phyloP scores from a whole-genome alignment of 2,113 vertebrate species.

The Centropus bengalensis region DNA sequence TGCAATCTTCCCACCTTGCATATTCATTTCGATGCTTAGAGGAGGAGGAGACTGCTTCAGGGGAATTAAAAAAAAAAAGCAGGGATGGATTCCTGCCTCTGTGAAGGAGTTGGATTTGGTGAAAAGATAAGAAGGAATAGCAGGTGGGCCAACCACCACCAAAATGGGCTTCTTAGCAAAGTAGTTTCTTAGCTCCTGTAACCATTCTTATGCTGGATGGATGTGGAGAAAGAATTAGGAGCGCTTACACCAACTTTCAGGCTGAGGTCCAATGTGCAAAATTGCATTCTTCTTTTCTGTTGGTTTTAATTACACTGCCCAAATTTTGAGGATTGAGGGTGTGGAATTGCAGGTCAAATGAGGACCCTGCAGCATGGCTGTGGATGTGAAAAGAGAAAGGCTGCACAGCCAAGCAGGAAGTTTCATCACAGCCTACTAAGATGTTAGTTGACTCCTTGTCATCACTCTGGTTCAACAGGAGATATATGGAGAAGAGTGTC shows the following conservation, averaged over 20 bases:
- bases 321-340: neutral
- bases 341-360: neutral
- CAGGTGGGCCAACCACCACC: neutral
- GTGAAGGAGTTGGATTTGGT: neutral
- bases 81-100: neutral
- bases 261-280: neutral
- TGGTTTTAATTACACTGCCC: neutral
- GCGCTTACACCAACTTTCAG: neutral
- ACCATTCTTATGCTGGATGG: neutral
- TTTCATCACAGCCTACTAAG: neutral
- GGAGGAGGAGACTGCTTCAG: neutral
- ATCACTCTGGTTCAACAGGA: neutral
- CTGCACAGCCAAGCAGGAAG: neutral
- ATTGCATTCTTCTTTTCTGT: neutral
- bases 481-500: neutral
- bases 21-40: conserved; percentile 12
- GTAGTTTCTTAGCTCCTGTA: neutral
- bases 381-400: neutral
- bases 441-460: conserved; percentile 5
- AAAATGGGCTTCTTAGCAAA: neutral
- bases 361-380: neutral
- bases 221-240: neutral
- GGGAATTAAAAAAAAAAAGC: neutral
- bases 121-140: neutral
- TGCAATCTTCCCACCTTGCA: conserved; percentile 30